A percentile compares a stretch with the other conserved stretches of the same genome.
phyloP scores from a whole-genome alignment of 2,797 vertebrate species.

The Cheracebus regulus region DNA sequence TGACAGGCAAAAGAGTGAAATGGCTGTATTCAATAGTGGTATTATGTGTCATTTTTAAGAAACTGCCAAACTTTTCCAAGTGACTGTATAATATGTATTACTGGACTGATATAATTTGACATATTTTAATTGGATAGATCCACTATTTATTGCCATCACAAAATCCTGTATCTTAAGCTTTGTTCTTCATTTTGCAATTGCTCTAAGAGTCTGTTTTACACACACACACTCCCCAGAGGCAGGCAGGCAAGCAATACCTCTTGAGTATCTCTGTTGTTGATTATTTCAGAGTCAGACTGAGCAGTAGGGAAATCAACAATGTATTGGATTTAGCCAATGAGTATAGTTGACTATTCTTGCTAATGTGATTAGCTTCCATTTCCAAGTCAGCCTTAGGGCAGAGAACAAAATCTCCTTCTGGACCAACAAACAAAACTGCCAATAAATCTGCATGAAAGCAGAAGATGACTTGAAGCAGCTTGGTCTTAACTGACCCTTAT shows the following conservation, averaged over 20 bases:
- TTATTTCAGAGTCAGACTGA: not conserved
- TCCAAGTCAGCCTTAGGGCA: slow-evolving; percentile 30
- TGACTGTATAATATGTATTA: not conserved
- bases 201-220: not conserved
- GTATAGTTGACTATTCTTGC: slow-evolving; percentile 37
- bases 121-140: not conserved
- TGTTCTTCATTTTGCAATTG: not conserved
- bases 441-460: not conserved
- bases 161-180: not conserved
- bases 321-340: slow-evolving; percentile 47
- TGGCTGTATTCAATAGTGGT: not conserved
- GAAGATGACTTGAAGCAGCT: not conserved
- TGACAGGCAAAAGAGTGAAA: not conserved
- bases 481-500: not conserved
- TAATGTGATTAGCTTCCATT: slow-evolving; percentile 43
- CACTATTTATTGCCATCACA: not conserved
- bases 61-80: not conserved
- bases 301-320: not conserved
- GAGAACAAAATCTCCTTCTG: slow-evolving; percentile 42
- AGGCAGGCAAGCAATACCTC: not conserved
- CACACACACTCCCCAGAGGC: not conserved
- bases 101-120: not conserved
- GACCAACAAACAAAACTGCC: slow-evolving; percentile 29
- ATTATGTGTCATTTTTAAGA: not conserved
- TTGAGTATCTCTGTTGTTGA: not conserved